Percentiles rank a stretch among this genome's conserved stretches.
phyloP scores from a whole-genome alignment of 23 tunicate genomes.

The Ascidia mentula region DNA sequence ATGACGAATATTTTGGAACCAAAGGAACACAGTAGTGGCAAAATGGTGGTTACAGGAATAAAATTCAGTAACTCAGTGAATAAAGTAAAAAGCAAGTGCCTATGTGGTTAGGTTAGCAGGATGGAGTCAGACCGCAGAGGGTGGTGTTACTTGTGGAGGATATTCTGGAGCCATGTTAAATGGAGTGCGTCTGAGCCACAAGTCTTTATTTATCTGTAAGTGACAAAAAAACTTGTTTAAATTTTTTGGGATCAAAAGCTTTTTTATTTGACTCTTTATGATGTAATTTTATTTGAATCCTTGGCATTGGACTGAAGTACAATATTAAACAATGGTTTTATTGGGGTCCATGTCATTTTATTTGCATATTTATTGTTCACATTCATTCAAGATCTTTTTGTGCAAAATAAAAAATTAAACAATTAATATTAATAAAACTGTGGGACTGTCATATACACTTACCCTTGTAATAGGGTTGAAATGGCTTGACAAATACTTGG shows the following conservation, averaged over 20 bases:
- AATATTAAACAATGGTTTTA: neutral
- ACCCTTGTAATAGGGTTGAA: slow-evolving; percentile 83
- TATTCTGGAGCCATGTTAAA: slow-evolving; percentile 94
- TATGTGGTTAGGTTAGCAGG: neutral
- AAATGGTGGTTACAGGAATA: neutral
- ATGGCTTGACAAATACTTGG: slow-evolving; percentile 78
- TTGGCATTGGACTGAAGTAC: too few species aligned
- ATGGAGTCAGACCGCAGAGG: slow-evolving; percentile 32
- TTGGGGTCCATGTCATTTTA: neutral
- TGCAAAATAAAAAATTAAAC: too few species aligned
- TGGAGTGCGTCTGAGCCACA: slow-evolving; percentile 75
- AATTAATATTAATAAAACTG: neutral
- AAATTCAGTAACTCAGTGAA: neutral
- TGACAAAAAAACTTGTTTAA: neutral
- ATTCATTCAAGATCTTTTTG: neutral
- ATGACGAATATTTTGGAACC: neutral
- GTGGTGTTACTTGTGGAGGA: slow-evolving; percentile 68
- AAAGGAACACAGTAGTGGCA: neutral
- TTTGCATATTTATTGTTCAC: neutral
- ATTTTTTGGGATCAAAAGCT: neutral
- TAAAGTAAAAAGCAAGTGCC: slow-evolving; percentile 4
- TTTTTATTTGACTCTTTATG: too few species aligned
- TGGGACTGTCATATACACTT: slow-evolving; percentile 6
- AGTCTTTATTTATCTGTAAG: slow-evolving; percentile 78
- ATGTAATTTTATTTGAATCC: too few species aligned